phyloP scores from a whole-genome alignment of 2,113 vertebrate species.

The Xiphophorus hellerii region DNA sequence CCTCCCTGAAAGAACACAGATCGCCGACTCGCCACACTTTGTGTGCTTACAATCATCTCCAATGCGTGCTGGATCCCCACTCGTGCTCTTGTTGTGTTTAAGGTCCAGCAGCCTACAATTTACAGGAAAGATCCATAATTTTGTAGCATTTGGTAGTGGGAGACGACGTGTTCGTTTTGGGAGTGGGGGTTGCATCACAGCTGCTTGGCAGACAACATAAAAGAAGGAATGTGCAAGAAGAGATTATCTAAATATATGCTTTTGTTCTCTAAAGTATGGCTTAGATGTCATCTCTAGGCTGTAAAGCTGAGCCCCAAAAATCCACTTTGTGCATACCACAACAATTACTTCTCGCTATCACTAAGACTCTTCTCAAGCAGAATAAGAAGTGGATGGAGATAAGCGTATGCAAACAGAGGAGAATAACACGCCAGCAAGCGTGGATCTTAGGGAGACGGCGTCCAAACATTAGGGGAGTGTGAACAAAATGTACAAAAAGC shows the following conservation, averaged over 20 bases:
- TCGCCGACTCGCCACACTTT: conserved; percentile 35
- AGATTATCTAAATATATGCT: conserved; percentile 60
- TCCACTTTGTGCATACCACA: conserved; percentile 33
- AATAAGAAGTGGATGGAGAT: conserved; percentile 46
- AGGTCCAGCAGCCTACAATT: conserved; percentile 14
- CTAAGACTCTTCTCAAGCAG: conserved; percentile 51
- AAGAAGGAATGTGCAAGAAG: conserved; percentile 47
- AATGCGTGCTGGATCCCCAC: conserved; percentile 31
- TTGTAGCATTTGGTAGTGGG: not conserved
- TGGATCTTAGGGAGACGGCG: conserved; percentile 41
- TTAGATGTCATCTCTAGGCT: conserved; percentile 70
- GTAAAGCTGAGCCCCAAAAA: conserved; percentile 53
- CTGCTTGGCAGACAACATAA: conserved; percentile 44
- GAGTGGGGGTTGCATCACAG: conserved; percentile 3
- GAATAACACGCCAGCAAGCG: conserved; percentile 42
- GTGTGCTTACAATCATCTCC: conserved; percentile 38
- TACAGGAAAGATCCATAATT: not conserved
- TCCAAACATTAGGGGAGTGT: conserved; percentile 28
- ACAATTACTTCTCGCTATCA: conserved; percentile 45
- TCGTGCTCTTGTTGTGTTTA: not conserved
- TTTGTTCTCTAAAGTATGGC: conserved; percentile 69
- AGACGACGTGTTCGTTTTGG: conserved; percentile 4
- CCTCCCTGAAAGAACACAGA: conserved; percentile 75
- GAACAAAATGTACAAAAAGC: conserved; percentile 50
- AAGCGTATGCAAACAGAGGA: conserved; percentile 44